Conservation (phyloP, 2,888 invertebrate genomes). For the Brachyptera risi region DNA sequence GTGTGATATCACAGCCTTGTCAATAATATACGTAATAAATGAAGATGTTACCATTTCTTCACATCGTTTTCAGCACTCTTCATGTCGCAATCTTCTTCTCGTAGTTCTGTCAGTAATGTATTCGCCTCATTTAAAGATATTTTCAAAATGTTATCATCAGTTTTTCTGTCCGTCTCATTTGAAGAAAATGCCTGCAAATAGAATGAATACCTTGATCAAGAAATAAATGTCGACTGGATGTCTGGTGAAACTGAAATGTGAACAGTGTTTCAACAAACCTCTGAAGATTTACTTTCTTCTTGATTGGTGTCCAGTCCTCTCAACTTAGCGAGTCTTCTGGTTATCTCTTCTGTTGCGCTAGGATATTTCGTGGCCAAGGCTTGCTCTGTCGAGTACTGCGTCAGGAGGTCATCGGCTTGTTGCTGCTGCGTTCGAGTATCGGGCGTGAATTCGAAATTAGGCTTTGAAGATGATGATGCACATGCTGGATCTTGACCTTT, state of each 20-base stretch:
- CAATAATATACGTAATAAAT: no score
- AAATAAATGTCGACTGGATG: no score
- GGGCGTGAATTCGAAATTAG: conserved; percentile 39
- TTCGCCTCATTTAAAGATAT: conserved; percentile 13
- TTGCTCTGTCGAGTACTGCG: conserved; percentile 49
- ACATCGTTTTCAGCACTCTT: no score
- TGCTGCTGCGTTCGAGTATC: conserved; percentile 65
- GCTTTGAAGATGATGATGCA: conserved; percentile 38
- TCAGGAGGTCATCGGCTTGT: conserved; percentile 65
- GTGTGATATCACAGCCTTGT: no score
- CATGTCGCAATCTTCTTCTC: conserved; percentile 1
- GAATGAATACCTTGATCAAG: no score
- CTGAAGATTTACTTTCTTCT: background rate
- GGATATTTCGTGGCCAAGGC: conserved; percentile 42
- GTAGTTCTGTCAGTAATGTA: conserved; percentile 10
- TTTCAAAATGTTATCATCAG: background rate
- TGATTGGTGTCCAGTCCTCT: background rate
- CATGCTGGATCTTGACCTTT: conserved; percentile 55
- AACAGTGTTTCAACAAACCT: no score
- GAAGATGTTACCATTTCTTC: no score
- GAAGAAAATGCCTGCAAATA: no score
- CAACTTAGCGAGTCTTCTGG: conserved; percentile 24
- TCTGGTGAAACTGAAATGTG: no score
- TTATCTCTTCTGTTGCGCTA: conserved; percentile 25
- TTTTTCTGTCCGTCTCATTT: background rate